These are phyloP conservation scores for Drosophila barbarae DNA, from an alignment of 2,888 invertebrate species.

Conservation along the genomic window DNA sequence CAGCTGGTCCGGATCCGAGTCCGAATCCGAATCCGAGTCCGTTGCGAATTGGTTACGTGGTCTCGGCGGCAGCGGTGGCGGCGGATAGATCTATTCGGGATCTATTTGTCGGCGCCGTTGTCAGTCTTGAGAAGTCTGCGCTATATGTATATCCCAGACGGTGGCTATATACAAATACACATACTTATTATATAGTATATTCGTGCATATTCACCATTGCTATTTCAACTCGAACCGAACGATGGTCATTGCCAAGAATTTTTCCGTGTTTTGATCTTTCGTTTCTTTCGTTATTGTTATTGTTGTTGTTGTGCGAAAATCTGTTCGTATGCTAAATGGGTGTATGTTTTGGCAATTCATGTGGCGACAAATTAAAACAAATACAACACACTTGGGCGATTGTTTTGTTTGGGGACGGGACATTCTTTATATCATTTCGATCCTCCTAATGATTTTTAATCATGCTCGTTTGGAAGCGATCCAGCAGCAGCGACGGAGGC, in stretches of 20 bases:
- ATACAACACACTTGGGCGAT: conserved; percentile 44
- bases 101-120: conserved; percentile 62
- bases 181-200: not conserved
- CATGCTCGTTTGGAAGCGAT: conserved; percentile 24
- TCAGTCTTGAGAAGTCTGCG: conserved; percentile 60
- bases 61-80: not conserved
- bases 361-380: conserved; percentile 71
- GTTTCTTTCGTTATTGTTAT: not conserved
- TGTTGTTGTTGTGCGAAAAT: conserved; percentile 11
- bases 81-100: conserved; percentile 7
- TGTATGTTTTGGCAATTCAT: conserved; percentile 64
- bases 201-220: conserved; percentile 58
- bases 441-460: conserved; percentile 33
- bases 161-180: conserved; percentile 2
- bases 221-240: conserved; percentile 61
- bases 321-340: conserved; percentile 14
- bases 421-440: conserved; percentile 37
- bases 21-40: conserved; percentile 9
- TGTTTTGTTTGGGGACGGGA: conserved; percentile 29
- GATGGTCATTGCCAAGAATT: conserved; percentile 76
- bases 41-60: conserved; percentile 22
- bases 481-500: conserved; percentile 1
- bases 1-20: conserved; percentile 25
- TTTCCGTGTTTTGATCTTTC: conserved; percentile 74
- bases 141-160: conserved; percentile 5